Conservation (phyloP, 35 echinoderm and acorn worm genomes). For the Ptychodera flava region DNA sequence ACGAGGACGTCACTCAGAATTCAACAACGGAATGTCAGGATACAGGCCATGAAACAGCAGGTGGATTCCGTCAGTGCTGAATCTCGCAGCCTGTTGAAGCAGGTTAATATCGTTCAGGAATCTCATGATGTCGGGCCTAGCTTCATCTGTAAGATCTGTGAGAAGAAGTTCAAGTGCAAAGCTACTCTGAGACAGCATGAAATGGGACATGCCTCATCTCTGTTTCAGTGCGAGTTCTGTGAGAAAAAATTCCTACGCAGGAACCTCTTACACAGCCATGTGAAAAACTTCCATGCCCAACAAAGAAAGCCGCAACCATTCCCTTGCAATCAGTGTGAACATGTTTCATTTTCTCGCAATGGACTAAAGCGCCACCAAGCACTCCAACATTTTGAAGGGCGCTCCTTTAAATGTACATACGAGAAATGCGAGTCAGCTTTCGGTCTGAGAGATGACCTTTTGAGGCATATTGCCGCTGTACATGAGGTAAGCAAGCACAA, state of each 20-base stretch:
- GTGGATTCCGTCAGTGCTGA: too few species aligned
- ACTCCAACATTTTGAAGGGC: not conserved
- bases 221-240: not conserved
- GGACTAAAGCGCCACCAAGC: not conserved
- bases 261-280: not conserved
- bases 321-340: not conserved
- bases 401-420: not conserved
- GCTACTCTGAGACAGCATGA: not conserved
- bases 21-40: too few species aligned
- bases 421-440: not conserved
- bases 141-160: not conserved
- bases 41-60: too few species aligned
- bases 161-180: not conserved
- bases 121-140: not conserved
- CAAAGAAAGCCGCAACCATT: not conserved
- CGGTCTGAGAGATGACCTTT: not conserved
- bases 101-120: too few species aligned
- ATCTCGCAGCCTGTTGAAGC: too few species aligned
- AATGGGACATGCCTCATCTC: not conserved
- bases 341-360: not conserved
- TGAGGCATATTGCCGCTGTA: not conserved
- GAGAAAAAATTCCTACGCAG: not conserved
- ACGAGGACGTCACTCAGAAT: too few species aligned
- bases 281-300: not conserved
- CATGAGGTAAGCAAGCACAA: not conserved